These are phyloP conservation scores for Leucoma salicis DNA, from an alignment of 2,888 invertebrate genomes.

Conservation along the genomic window DNA sequence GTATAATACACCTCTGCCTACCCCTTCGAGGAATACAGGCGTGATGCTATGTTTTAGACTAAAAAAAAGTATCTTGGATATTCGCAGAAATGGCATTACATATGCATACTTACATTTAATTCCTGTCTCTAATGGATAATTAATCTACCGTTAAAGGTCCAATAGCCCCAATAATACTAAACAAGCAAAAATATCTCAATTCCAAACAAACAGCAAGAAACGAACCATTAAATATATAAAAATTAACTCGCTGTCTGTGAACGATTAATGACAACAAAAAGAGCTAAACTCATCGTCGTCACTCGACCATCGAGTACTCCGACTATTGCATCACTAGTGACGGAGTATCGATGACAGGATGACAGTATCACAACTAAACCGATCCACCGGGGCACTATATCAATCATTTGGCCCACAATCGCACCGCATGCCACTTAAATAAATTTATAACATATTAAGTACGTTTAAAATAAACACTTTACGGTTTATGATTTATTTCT, in stretches of 20 bases:
- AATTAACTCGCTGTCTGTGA: slow-evolving; percentile 38
- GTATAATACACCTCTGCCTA: too few relatives aligned
- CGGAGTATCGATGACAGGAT: slow-evolving; percentile 39
- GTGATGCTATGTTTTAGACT: too few relatives aligned
- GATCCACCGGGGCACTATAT: slow-evolving; percentile 72
- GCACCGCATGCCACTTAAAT: slow-evolving; percentile 78
- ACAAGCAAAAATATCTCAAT: slow-evolving; percentile 32
- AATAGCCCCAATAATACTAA: slow-evolving; percentile 29
- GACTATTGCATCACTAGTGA: slow-evolving; percentile 40
- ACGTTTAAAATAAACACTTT: slow-evolving; percentile 80
- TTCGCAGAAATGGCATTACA: too few relatives aligned
- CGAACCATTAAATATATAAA: slow-evolving; percentile 32
- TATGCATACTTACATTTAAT: too few relatives aligned
- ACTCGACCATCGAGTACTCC: slow-evolving; percentile 42
- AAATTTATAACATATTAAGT: slow-evolving; percentile 82
- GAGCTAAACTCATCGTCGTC: slow-evolving; percentile 54
- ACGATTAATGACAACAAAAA: slow-evolving; percentile 57
- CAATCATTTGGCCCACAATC: slow-evolving; percentile 75
- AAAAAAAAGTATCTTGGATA: too few relatives aligned
- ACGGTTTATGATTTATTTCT: slow-evolving; percentile 79
- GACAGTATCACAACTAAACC: slow-evolving; percentile 66
- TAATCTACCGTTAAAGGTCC: slow-evolving; percentile 20
- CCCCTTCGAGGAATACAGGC: too few relatives aligned
- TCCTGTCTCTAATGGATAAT: slow-evolving; percentile 25
- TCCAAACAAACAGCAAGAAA: slow-evolving; percentile 31